phyloP scores from a whole-genome alignment of 2,113 vertebrate genomes.

The Eptesicus fuscus region DNA sequence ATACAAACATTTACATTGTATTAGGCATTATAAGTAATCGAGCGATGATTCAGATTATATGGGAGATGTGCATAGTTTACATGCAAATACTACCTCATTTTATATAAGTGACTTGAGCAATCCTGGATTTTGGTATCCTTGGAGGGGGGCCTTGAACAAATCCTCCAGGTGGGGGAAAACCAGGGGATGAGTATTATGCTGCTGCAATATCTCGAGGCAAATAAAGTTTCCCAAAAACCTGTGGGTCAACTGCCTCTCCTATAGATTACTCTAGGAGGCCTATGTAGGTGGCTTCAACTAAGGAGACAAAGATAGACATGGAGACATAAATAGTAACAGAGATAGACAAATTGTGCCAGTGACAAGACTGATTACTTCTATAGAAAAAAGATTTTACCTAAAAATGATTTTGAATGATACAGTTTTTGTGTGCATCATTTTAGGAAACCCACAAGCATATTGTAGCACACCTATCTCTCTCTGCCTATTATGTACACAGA shows the following conservation, averaged over 20 bases:
- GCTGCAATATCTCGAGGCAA: not conserved
- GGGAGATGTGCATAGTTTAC: not conserved
- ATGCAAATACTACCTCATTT: not conserved
- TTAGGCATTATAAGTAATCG: not conserved
- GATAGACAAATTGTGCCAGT: not conserved
- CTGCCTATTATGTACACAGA: not conserved
- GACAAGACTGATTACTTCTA: not conserved
- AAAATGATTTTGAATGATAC: not conserved
- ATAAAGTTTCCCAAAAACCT: not conserved
- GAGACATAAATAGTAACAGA: not conserved
- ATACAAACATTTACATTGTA: too few species aligned
- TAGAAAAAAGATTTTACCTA: not conserved
- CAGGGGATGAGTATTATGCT: not conserved
- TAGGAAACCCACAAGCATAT: not conserved
- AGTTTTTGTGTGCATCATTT: not conserved
- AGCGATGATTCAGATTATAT: not conserved
- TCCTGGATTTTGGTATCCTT: not conserved
- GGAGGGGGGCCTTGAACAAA: not conserved
- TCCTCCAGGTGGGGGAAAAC: not conserved
- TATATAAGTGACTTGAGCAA: too few species aligned
- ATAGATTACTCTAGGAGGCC: not conserved
- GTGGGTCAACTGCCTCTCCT: not conserved
- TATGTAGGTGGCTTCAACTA: not conserved
- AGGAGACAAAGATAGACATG: not conserved
- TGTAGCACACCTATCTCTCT: not conserved